Evolutionary conservation across 2,888 invertebrate species (phyloP).

Genomic region (Orthosia gothica): DNA sequence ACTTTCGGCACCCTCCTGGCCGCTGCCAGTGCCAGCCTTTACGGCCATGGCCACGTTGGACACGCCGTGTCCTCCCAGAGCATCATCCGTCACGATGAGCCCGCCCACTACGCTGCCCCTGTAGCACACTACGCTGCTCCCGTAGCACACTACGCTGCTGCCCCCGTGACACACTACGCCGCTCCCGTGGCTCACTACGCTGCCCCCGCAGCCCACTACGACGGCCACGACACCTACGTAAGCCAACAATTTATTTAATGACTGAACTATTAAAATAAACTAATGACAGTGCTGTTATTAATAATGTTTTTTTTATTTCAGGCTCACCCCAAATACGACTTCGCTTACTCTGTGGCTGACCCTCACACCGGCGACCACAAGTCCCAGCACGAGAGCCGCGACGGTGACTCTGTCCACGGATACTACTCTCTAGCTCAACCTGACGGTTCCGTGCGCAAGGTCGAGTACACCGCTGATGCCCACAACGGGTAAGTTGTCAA

Average conservation of each 20-base stretch:
- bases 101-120: conserved; percentile 64
- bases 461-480: conserved; percentile 86
- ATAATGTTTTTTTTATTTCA: conserved; percentile 46
- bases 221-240: conserved; percentile 70
- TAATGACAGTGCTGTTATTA: no score
- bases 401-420: conserved; percentile 91
- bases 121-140: conserved; percentile 66
- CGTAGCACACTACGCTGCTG: conserved; percentile 56
- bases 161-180: conserved; percentile 69
- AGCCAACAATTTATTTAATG: conserved; percentile 17
- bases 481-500: conserved; percentile 69
- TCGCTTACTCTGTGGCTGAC: conserved; percentile 90
- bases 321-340: conserved; percentile 87
- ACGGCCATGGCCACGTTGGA: conserved; percentile 72
- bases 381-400: conserved; percentile 89
- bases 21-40: conserved; percentile 82
- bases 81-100: conserved; percentile 82
- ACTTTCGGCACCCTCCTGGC: conserved; percentile 83
- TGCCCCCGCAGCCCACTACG: conserved; percentile 70
- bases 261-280: no score
- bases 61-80: conserved; percentile 83
- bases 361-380: conserved; percentile 92
- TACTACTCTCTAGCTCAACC: conserved; percentile 90
- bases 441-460: conserved; percentile 89
- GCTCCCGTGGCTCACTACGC: conserved; percentile 67